These are phyloP conservation scores for Meta bourneti DNA, from an alignment of 2,888 invertebrate species.

Conservation along the genomic window DNA sequence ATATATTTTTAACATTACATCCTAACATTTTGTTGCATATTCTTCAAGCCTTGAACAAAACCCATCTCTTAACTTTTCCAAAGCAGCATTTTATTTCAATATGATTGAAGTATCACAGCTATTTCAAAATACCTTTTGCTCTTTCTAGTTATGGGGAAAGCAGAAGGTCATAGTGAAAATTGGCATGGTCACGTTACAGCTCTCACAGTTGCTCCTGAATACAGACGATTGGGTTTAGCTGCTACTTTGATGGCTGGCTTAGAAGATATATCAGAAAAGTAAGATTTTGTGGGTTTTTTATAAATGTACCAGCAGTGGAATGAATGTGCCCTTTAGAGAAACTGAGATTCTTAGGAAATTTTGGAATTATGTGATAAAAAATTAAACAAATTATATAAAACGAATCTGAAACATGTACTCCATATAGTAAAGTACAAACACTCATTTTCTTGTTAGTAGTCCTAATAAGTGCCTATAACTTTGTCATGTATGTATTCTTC, in stretches of 20 bases:
- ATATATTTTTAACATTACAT: background rate
- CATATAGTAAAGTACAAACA: too few relatives aligned
- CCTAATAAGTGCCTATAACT: too few relatives aligned
- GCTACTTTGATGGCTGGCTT: constrained; percentile 95
- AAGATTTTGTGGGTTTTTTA: constrained; percentile 35
- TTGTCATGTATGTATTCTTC: too few relatives aligned
- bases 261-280: constrained; percentile 96
- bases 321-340: too few relatives aligned
- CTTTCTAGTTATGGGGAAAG: constrained; percentile 97
- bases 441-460: too few relatives aligned
- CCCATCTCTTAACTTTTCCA: too few relatives aligned
- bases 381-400: too few relatives aligned
- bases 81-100: background rate
- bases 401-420: too few relatives aligned
- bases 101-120: background rate
- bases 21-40: background rate
- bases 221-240: constrained; percentile 93
- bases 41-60: too few relatives aligned
- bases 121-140: background rate
- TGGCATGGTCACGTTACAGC: constrained; percentile 99
- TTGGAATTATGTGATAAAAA: too few relatives aligned
- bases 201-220: constrained; percentile 96
- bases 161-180: constrained; percentile 95
- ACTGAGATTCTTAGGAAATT: too few relatives aligned
- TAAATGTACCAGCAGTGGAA: too few relatives aligned